Conservation (phyloP, 2,113 vertebrate genomes). For the Hypanus sabinus region DNA sequence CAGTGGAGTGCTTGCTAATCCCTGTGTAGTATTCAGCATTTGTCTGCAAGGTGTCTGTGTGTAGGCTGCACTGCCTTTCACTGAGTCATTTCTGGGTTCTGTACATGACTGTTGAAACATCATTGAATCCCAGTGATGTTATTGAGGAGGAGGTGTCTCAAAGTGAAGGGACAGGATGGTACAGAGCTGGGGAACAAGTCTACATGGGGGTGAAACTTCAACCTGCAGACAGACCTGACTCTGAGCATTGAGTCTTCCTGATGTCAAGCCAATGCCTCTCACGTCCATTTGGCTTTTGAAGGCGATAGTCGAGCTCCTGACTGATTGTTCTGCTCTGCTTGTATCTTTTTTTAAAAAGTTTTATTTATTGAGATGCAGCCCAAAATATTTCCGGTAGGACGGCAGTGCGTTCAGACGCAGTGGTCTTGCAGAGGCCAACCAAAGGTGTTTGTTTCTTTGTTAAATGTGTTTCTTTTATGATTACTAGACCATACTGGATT, state of each 20-base stretch:
- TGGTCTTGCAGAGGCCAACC: no score
- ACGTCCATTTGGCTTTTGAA: not conserved
- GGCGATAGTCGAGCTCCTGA: not conserved
- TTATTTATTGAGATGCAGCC: no score
- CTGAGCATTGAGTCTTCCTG: not conserved
- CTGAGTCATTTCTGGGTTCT: constrained; percentile 28
- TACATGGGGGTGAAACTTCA: not conserved
- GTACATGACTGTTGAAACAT: constrained; percentile 1
- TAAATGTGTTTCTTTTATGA: no score
- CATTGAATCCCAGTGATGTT: not conserved
- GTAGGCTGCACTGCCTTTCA: constrained; percentile 7
- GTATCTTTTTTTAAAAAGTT: no score
- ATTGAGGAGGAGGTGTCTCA: not conserved
- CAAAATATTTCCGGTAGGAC: no score
- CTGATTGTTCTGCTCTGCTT: not conserved
- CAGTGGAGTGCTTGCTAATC: not conserved
- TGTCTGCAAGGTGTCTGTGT: not conserved
- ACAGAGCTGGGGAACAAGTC: not conserved
- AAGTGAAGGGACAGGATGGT: not conserved
- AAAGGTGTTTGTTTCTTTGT: no score
- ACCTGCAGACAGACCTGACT: not conserved
- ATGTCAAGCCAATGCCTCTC: not conserved
- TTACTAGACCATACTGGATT: no score
- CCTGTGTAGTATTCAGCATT: not conserved
- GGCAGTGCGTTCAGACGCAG: no score